Conservation (phyloP, 2,797 vertebrate genomes). For the Chelon labrosus region DNA sequence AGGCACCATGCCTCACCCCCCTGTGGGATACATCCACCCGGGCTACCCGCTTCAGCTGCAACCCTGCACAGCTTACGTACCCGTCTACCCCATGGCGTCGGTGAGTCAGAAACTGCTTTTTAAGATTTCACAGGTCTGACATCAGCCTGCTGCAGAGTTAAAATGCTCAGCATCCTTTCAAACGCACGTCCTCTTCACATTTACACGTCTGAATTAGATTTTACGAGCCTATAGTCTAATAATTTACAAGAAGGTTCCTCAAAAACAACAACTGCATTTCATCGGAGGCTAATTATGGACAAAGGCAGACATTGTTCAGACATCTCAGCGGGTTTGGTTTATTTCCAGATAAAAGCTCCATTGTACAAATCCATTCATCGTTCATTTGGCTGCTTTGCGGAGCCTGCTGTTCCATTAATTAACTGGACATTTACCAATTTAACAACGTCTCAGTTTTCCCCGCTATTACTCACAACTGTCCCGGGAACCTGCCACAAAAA, state of each 20-base stretch:
- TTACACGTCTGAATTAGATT: background rate
- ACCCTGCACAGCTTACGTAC: conserved; percentile 95
- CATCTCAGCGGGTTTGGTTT: background rate
- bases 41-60: conserved; percentile 94
- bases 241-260: no score
- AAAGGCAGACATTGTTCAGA: background rate
- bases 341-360: background rate
- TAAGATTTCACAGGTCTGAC: conserved; percentile 42
- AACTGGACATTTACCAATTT: background rate
- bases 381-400: background rate
- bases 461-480: background rate
- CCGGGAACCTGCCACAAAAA: no score
- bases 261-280: no score
- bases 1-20: conserved; percentile 83
- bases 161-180: background rate
- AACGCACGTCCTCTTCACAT: no score
- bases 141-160: conserved; percentile 33
- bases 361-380: background rate
- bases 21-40: conserved; percentile 90
- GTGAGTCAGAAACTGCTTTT: conserved; percentile 82
- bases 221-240: background rate
- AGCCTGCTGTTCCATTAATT: background rate
- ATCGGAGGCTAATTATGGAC: background rate
- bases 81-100: conserved; percentile 92
- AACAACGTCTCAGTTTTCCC: background rate